phyloP scores from a whole-genome alignment of 2,797 vertebrate genomes.

The Notamacropus eugenii region DNA sequence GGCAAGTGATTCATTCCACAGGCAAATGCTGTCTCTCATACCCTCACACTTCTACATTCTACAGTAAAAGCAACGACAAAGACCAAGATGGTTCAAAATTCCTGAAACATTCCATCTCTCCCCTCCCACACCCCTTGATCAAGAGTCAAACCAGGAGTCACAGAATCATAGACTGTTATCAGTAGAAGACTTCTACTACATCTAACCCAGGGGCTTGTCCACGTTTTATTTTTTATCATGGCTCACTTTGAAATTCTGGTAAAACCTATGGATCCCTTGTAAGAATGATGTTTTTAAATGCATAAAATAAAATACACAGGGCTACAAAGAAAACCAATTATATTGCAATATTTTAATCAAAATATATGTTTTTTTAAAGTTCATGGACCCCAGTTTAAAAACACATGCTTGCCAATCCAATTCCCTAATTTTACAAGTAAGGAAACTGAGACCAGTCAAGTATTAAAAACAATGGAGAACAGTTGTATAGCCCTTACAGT shows the following conservation, averaged over 20 bases:
- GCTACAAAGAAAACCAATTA: too few relatives aligned
- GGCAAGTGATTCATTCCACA: background rate
- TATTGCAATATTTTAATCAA: too few relatives aligned
- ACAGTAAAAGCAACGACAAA: background rate
- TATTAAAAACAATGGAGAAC: background rate
- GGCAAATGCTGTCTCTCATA: background rate
- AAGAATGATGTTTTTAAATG: too few relatives aligned
- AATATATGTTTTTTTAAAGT: background rate
- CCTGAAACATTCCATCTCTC: background rate
- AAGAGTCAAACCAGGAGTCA: background rate
- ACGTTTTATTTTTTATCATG: too few relatives aligned
- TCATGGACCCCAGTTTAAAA: background rate
- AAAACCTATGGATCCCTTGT: too few relatives aligned
- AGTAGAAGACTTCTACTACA: background rate
- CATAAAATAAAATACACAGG: too few relatives aligned
- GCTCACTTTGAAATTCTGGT: too few relatives aligned
- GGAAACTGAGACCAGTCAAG: background rate
- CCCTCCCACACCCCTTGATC: background rate
- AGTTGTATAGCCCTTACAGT: background rate
- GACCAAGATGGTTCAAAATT: constrained; percentile 5
- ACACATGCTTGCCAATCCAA: background rate
- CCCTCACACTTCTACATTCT: background rate
- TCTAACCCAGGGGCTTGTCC: too few relatives aligned
- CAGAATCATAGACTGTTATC: too few relatives aligned
- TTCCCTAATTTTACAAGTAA: background rate